These are phyloP conservation scores for Oenanthe melanoleuca DNA, from an alignment of 2,113 vertebrate genomes.

Conservation along the genomic window DNA sequence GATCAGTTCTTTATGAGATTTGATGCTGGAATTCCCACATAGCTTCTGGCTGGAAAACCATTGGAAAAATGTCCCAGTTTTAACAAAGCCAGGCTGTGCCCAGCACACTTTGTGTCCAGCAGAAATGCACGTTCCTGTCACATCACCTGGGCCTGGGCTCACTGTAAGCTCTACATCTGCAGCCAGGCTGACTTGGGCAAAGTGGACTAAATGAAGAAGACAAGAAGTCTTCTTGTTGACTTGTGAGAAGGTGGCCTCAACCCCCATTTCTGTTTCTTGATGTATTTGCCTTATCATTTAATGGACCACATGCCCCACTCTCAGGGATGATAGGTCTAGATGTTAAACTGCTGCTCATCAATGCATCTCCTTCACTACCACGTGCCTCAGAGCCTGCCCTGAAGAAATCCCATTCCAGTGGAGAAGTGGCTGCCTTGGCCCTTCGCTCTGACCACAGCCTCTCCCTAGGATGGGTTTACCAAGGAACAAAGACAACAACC, in stretches of 20 bases:
- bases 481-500: neutral
- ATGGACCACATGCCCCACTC: accelerated
- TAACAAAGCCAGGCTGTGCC: neutral
- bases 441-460: neutral
- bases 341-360: neutral
- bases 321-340: no score
- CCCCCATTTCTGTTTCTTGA: neutral
- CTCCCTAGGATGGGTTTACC: neutral
- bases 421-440: neutral
- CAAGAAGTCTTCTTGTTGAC: neutral
- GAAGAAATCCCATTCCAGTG: neutral
- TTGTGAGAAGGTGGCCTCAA: neutral
- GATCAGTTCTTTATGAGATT: neutral
- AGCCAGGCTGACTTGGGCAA: neutral
- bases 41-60: neutral
- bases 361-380: neutral
- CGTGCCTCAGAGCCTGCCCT: neutral
- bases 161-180: neutral
- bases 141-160: neutral
- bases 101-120: neutral
- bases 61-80: neutral
- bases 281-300: neutral
- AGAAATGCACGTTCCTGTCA: neutral
- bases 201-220: neutral
- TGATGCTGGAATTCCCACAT: neutral